Conservation (phyloP, 2,888 invertebrate species). For the Lacanobia wlatinum region DNA sequence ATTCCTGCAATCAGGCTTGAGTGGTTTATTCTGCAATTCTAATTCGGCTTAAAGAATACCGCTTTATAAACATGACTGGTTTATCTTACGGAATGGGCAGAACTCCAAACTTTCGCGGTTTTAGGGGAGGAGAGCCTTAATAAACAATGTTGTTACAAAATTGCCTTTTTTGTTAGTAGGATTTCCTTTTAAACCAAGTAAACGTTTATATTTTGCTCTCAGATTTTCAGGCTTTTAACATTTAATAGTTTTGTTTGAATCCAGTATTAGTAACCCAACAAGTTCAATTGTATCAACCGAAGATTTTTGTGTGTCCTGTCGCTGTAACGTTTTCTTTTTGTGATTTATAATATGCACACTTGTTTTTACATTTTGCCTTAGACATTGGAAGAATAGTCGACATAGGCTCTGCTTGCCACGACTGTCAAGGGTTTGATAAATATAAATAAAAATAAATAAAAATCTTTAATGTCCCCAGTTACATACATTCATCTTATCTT, state of each 20-base stretch:
- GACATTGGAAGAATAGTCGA: no score
- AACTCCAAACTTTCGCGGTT: slow-evolving; percentile 19
- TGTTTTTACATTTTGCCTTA: no score
- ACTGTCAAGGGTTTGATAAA: no score
- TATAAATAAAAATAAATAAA: no score
- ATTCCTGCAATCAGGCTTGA: slow-evolving; percentile 56
- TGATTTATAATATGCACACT: no score
- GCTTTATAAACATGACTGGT: slow-evolving; percentile 18
- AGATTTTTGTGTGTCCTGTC: no score
- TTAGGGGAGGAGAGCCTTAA: background rate
- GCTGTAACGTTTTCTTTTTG: no score
- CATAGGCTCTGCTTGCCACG: no score
- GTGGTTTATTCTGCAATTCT: slow-evolving; percentile 50
- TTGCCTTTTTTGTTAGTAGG: background rate
- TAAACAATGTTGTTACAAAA: background rate
- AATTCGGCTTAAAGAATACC: slow-evolving; percentile 50
- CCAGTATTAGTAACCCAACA: no score
- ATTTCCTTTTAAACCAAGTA: background rate
- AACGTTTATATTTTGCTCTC: background rate
- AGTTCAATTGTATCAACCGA: no score
- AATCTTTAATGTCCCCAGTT: no score
- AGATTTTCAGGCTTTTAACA: background rate
- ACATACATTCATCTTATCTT: no score
- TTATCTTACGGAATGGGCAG: slow-evolving; percentile 33
- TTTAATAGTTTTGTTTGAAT: background rate